Percentiles rank a stretch among this genome's conserved stretches.
Conservation (phyloP, 2,888 invertebrate species). For the Cephus pygmeus region DNA sequence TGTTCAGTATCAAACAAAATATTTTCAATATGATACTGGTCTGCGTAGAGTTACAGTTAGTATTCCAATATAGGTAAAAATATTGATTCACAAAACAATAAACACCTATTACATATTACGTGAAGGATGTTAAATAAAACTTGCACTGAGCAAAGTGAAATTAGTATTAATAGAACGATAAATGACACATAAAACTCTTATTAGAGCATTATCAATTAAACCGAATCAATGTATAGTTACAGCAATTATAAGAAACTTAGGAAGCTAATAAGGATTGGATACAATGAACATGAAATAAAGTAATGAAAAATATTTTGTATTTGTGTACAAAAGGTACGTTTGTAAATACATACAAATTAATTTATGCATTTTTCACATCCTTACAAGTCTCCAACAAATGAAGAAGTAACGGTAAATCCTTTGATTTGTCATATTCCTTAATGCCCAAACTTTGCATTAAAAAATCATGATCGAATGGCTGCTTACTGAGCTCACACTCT, state of each 20-base stretch:
- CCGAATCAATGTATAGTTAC: neutral
- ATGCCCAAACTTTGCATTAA: slow-evolving; percentile 65
- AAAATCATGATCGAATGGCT: slow-evolving; percentile 53
- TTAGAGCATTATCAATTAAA: neutral
- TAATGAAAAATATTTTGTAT: neutral
- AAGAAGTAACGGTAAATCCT: slow-evolving; percentile 68
- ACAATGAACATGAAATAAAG: neutral
- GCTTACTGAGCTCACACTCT: slow-evolving; percentile 59
- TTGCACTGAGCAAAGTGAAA: neutral
- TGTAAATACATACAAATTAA: neutral
- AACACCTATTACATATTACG: neutral
- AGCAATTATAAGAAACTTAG: neutral
- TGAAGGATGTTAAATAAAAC: neutral
- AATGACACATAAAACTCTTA: no score
- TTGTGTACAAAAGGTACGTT: neutral
- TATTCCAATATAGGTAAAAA: neutral
- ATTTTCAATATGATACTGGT: no score
- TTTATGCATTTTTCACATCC: slow-evolving; percentile 33
- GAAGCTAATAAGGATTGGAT: neutral
- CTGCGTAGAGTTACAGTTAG: neutral
- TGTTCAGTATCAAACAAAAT: neutral
- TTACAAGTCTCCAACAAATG: slow-evolving; percentile 70
- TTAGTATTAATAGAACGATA: neutral
- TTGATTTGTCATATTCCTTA: slow-evolving; percentile 69
- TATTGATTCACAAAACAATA: neutral